Percentiles rank a stretch among this genome's conserved stretches.
phyloP scores from a whole-genome alignment of 2,888 invertebrate genomes.

The Rutpela maculata region DNA sequence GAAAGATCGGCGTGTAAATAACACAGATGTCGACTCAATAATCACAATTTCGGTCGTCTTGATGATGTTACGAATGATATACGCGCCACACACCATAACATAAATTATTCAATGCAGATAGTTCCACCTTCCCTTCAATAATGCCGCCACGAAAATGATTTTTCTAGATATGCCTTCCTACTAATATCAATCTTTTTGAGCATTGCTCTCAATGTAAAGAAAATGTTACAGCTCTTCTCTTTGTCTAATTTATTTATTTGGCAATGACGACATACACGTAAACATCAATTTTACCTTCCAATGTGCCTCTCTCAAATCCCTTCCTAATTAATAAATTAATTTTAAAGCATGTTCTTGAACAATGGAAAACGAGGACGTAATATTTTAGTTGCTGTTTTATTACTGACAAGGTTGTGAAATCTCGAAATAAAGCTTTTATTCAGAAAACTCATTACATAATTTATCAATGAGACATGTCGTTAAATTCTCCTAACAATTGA shows the following conservation, averaged over 20 bases:
- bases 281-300: neutral
- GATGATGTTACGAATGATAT: too few relatives aligned
- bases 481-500: neutral
- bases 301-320: neutral
- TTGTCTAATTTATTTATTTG: constrained; percentile 40
- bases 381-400: neutral
- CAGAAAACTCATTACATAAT: neutral
- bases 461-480: neutral
- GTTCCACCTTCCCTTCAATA: too few relatives aligned
- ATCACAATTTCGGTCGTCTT: too few relatives aligned
- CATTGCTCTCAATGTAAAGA: constrained; percentile 18
- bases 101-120: too few relatives aligned
- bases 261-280: constrained; percentile 22
- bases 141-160: too few relatives aligned
- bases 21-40: too few relatives aligned
- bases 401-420: neutral
- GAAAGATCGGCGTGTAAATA: too few relatives aligned
- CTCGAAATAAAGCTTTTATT: neutral
- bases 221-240: constrained; percentile 20
- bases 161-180: too few relatives aligned
- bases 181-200: constrained; percentile 57
- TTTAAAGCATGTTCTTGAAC: neutral
- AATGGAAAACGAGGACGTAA: neutral
- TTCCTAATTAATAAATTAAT: neutral
- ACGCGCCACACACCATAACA: too few relatives aligned